Evolutionary conservation across 2,888 invertebrate genomes (phyloP).

Genomic region (Parnassius orleans): DNA sequence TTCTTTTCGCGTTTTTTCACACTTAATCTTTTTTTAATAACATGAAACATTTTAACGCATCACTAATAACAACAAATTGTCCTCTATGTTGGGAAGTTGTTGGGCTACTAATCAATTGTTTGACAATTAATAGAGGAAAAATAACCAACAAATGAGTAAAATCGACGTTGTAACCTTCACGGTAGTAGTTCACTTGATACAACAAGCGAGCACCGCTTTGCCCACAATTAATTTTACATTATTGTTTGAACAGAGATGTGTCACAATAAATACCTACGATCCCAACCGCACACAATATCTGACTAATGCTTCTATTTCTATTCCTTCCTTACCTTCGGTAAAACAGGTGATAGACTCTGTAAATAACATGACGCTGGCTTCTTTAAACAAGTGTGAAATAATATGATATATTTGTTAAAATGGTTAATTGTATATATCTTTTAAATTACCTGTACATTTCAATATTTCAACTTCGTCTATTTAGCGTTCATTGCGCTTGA

Average conservation of each 20-base stretch:
- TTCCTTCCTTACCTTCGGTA: slow-evolving; percentile 7
- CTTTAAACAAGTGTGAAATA: slow-evolving; percentile 20
- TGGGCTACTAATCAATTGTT: slow-evolving; percentile 12
- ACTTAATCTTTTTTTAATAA: slow-evolving; percentile 52
- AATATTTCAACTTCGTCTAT: too few relatives aligned
- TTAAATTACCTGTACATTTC: background rate
- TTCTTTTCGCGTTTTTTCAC: slow-evolving; percentile 46
- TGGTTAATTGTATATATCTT: slow-evolving; percentile 20
- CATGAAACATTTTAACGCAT: slow-evolving; percentile 43
- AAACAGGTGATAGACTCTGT: slow-evolving; percentile 18
- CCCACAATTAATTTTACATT: slow-evolving; percentile 26
- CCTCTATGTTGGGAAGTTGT: slow-evolving; percentile 10
- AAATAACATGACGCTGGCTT: slow-evolving; percentile 17
- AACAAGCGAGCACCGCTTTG: slow-evolving; percentile 31
- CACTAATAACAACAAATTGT: slow-evolving; percentile 17
- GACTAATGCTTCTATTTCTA: slow-evolving; percentile 19
- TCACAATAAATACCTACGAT: slow-evolving; percentile 27
- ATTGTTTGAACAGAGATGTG: slow-evolving; percentile 28
- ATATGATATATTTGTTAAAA: slow-evolving; percentile 11
- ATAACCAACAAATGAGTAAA: slow-evolving; percentile 32
- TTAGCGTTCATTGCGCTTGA: too few relatives aligned
- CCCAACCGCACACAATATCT: slow-evolving; percentile 28
- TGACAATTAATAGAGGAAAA: slow-evolving; percentile 23
- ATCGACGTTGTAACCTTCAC: slow-evolving; percentile 41
- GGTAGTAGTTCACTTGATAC: slow-evolving; percentile 49